Evolutionary conservation across 2,113 vertebrate species (phyloP).

Genomic region (Pelecanus crispus): DNA sequence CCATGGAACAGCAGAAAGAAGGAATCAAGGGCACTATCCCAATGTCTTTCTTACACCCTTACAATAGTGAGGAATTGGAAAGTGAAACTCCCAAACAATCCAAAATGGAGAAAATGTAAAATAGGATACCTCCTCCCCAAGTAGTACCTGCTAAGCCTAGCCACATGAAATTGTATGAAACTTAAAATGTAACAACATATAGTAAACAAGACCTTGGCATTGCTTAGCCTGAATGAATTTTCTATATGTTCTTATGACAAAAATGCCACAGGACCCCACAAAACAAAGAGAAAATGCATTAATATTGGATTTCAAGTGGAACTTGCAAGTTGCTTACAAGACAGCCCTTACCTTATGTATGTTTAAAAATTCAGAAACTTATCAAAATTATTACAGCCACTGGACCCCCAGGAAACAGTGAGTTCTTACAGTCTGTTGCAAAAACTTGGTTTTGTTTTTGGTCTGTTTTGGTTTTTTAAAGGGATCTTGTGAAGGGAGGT

Average conservation of each 20-base stretch:
- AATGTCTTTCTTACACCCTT: not conserved
- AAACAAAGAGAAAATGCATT: not conserved
- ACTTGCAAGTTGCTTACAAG: not conserved
- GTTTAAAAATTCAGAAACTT: not conserved
- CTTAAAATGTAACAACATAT: not conserved
- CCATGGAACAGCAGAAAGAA: not conserved
- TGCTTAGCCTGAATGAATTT: not conserved
- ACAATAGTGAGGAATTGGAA: not conserved
- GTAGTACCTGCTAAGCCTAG: not conserved
- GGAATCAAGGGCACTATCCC: not conserved
- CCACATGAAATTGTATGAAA: not conserved
- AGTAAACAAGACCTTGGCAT: not conserved
- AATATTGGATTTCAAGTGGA: not conserved
- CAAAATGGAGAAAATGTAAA: not conserved
- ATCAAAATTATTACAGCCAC: not conserved
- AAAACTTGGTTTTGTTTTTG: not conserved
- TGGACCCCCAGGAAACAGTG: not conserved
- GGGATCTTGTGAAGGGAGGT: not conserved
- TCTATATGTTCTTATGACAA: not conserved
- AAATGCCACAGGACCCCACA: not conserved
- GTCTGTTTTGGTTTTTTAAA: not conserved
- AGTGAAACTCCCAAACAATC: not conserved
- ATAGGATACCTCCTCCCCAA: not conserved
- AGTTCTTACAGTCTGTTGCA: not conserved
- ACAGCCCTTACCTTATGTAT: not conserved